Evolutionary conservation across 2,888 invertebrate species (phyloP), one percentile per base, ranked within the genome.

Genomic region (Hanleya hanleyi): DNA sequence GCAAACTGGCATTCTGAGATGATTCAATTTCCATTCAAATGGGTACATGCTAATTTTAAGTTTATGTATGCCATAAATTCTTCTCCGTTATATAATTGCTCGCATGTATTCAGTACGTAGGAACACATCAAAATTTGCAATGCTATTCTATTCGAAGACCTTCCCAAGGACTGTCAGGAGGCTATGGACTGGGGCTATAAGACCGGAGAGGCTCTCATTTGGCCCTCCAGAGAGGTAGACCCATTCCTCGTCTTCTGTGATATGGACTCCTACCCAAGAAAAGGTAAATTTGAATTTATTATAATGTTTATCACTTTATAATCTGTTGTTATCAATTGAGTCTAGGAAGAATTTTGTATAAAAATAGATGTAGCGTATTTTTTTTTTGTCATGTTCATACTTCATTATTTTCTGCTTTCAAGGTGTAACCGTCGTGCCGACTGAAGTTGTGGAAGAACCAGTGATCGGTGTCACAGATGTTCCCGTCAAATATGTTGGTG

Each of bases 181-280:
- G 87, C 83, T 0, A 50, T 37, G 1, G 35, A 75, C 22, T 65
- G 61, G 37, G 81, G 80, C 4, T 73, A 62, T 15, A 51, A 49
- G 33, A 81, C 81, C 29, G 84, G 84, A 6, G 86, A 86, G 68
- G 73, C 79, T 32, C 73, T 86, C 26, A 84, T 88, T 49, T 78
- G 70, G 68, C 87, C 87, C 1, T 50, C 47, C 5, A 57, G 62
- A 0, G 51, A 37, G n/a, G 68, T 75, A 1, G 62, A 76, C 1
- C 87, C 88, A 22, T 87, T 85, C 78, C 75, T 86, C 6, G 87
- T 84, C 6, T 77, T 79, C 67, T 88, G 88, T 74, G 82, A 87
- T 49, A 86, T 85, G 82, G 71, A 64, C 29, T 33, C 64, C 22
- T 18, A 37, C 22, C 64, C 64, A 4, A 36, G 64, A 35, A 35